A percentile compares a stretch with the other conserved stretches of the same genome.
These are phyloP conservation scores for Malurus splendens DNA, from an alignment of 2,797 vertebrate genomes.

Conservation along the genomic window DNA sequence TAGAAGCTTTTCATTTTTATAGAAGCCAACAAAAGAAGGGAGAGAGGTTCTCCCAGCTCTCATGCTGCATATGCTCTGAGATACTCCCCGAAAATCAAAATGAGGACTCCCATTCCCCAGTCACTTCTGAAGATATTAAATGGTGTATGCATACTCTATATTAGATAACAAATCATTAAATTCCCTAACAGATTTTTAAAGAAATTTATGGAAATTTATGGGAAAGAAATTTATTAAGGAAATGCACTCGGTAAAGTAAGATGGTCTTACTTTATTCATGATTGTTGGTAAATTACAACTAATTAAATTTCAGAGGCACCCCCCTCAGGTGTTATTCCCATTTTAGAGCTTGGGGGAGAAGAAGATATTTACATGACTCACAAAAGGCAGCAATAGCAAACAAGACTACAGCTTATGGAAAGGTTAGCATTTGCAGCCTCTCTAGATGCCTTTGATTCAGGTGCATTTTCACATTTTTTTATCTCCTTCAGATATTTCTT, in stretches of 20 bases:
- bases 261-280: background rate
- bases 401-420: background rate
- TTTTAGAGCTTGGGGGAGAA: background rate
- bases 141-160: background rate
- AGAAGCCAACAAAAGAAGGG: background rate
- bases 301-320: background rate
- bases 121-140: background rate
- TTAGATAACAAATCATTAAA: background rate
- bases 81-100: background rate
- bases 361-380: background rate
- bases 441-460: background rate
- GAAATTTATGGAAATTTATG: fast-evolving
- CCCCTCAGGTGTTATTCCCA: background rate
- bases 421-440: background rate
- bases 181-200: background rate
- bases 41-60: background rate
- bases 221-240: background rate
- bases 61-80: fast-evolving
- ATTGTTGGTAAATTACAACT: background rate
- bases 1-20: background rate
- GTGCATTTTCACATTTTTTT: background rate
- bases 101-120: background rate
- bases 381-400: background rate
- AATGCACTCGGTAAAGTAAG: background rate
- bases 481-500: background rate